A percentile compares a stretch with the other conserved stretches of the same genome.
These are phyloP conservation scores for Zaprionus tsacasi DNA, from an alignment of 1,140 invertebrate genomes.

Conservation along the genomic window DNA sequence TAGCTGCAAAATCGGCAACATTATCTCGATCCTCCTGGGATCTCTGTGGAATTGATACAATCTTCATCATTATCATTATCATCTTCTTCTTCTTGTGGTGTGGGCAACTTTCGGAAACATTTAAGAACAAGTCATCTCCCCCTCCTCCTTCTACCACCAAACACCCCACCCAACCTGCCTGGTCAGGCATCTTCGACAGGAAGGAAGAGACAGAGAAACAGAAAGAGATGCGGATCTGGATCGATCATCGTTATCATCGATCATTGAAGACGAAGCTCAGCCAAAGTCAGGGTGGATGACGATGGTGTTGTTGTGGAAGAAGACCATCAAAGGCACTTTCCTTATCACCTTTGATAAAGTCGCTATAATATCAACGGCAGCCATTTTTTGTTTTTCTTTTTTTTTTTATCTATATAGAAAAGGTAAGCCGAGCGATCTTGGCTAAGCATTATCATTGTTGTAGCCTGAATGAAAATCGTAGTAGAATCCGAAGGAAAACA, in stretches of 20 bases:
- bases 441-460: not conserved
- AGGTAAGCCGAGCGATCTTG: slow-evolving; percentile 3
- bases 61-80: not conserved
- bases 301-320: slow-evolving; percentile 32
- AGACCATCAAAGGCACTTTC: slow-evolving; percentile 53
- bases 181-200: slow-evolving; percentile 3
- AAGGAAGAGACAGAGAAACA: not conserved
- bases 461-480: not conserved
- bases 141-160: not conserved
- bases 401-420: slow-evolving; percentile 3
- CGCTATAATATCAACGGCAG: slow-evolving; percentile 40
- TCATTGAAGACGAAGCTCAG: slow-evolving; percentile 10
- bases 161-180: not conserved
- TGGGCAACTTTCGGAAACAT: not conserved
- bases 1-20: slow-evolving; percentile 5
- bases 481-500: not conserved
- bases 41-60: slow-evolving; percentile 1
- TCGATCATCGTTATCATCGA: not conserved
- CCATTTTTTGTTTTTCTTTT: slow-evolving; percentile 2
- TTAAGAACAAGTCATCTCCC: not conserved
- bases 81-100: not conserved
- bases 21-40: slow-evolving; percentile 6
- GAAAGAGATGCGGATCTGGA: not conserved
- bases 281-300: slow-evolving; percentile 38
- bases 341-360: slow-evolving; percentile 46